phyloP scores from a whole-genome alignment of 2,797 vertebrate genomes.

The Catostomus latipinnis region DNA sequence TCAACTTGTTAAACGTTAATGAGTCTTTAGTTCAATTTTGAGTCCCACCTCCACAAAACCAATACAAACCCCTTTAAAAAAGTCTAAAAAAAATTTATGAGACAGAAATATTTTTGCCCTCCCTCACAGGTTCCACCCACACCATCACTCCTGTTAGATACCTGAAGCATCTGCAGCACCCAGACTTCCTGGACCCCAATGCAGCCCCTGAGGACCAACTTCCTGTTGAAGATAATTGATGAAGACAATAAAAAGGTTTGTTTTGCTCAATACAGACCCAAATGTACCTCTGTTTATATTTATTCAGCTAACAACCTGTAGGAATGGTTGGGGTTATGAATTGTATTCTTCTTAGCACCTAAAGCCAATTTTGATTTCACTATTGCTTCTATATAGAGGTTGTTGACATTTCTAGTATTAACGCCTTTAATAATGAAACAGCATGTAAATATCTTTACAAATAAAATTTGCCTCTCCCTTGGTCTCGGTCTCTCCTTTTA shows the following conservation, averaged over 20 bases:
- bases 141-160: conserved; percentile 93
- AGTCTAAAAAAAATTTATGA: not conserved
- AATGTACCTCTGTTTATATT: conserved; percentile 63
- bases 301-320: not conserved
- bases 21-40: too few relatives aligned
- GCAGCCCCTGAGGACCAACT: conserved; percentile 86
- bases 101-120: not conserved
- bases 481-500: conserved; percentile 44
- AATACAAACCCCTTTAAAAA: not conserved
- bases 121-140: conserved; percentile 91
- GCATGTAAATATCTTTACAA: not conserved
- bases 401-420: not conserved
- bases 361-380: not conserved
- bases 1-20: too few relatives aligned
- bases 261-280: not conserved
- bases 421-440: not conserved
- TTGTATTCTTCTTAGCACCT: not conserved
- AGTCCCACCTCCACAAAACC: not conserved
- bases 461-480: not conserved
- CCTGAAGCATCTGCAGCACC: conserved; percentile 95
- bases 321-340: not conserved
- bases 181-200: conserved; percentile 95
- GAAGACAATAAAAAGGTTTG: conserved; percentile 74
- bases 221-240: conserved; percentile 82
- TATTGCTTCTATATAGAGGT: too few relatives aligned